Percentiles rank a stretch among this genome's conserved stretches.
Conservation (phyloP, 2,888 invertebrate species). For the Dascillus cervinus region DNA sequence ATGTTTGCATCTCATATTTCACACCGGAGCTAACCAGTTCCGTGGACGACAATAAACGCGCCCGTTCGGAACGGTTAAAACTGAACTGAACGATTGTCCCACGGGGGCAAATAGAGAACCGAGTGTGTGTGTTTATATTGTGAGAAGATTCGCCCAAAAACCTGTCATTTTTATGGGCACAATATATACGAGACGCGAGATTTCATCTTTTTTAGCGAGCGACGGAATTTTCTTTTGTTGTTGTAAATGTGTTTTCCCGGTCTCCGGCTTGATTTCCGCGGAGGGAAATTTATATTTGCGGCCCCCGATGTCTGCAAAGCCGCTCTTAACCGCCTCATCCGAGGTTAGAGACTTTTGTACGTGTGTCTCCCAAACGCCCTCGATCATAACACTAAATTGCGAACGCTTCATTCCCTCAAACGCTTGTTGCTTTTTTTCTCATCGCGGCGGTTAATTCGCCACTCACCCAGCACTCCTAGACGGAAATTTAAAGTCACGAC, state of each 20-base stretch:
- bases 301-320: constrained; percentile 17
- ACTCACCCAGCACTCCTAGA: constrained; percentile 72
- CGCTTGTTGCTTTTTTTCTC: no score
- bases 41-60: constrained; percentile 6
- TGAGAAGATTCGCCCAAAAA: constrained; percentile 27
- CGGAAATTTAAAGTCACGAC: constrained; percentile 81
- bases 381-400: no score
- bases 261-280: constrained; percentile 36
- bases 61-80: constrained; percentile 4
- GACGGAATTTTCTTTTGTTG: constrained; percentile 33
- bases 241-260: constrained; percentile 31
- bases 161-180: constrained; percentile 33
- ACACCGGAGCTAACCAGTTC: constrained; percentile 14
- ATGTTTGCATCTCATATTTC: constrained; percentile 15
- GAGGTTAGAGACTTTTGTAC: no score
- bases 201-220: constrained; percentile 31
- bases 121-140: constrained; percentile 27
- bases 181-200: constrained; percentile 31
- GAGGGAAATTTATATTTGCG: constrained; percentile 38
- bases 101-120: constrained; percentile 29
- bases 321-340: constrained; percentile 12
- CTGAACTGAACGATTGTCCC: constrained; percentile 23
- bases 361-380: no score
- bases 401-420: no score
- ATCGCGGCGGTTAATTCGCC: no score